Conservation (phyloP, 2,888 invertebrate genomes). For the Cantharis rufa region DNA sequence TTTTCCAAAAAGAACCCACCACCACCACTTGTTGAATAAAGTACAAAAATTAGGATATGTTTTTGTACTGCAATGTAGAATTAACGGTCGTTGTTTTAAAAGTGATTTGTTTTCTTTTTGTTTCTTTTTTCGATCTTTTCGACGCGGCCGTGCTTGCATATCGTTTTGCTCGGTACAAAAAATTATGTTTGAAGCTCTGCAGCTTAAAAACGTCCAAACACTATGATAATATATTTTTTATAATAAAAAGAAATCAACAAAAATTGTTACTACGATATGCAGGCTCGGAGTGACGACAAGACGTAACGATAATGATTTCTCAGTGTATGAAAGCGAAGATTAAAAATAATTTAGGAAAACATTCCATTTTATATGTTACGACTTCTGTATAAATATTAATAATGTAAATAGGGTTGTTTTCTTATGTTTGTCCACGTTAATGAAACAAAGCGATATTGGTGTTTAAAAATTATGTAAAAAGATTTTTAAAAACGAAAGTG, state of each 20-base stretch:
- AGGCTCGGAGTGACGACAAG: neutral
- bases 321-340: constrained; percentile 44
- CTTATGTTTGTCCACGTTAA: constrained; percentile 39
- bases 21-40: constrained; percentile 31
- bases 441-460: constrained; percentile 24
- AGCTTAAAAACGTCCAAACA: neutral
- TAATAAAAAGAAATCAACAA: constrained; percentile 36
- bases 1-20: neutral
- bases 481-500: constrained; percentile 26
- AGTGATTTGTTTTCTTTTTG: neutral
- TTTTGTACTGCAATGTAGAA: constrained; percentile 42
- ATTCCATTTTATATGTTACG: constrained; percentile 52
- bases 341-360: constrained; percentile 45
- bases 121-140: constrained; percentile 8
- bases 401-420: constrained; percentile 50
- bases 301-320: constrained; percentile 43
- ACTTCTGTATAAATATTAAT: constrained; percentile 27
- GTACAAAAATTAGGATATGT: constrained; percentile 46
- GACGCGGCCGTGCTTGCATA: neutral
- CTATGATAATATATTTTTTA: constrained; percentile 41
- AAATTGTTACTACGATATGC: constrained; percentile 35
- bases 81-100: constrained; percentile 13
- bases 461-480: constrained; percentile 23
- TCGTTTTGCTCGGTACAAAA: constrained; percentile 1
- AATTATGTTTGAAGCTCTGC: constrained; percentile 13